phyloP scores from a whole-genome alignment of 2,113 vertebrate genomes.

The Microtus montanus region DNA sequence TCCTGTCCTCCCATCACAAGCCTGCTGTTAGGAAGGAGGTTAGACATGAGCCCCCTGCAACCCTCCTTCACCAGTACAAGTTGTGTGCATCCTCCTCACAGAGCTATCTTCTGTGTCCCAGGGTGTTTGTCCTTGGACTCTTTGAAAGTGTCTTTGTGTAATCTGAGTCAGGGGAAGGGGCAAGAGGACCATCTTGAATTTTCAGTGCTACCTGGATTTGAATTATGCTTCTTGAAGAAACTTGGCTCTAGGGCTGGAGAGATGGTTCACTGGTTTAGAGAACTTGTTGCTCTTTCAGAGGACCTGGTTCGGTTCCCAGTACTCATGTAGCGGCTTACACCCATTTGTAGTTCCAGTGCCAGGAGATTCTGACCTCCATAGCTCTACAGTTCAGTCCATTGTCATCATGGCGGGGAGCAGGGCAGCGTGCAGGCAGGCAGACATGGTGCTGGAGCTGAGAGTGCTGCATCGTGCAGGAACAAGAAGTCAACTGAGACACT shows the following conservation, averaged over 20 bases:
- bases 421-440: no score
- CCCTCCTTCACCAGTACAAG: background rate
- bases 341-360: background rate
- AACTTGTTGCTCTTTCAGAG: background rate
- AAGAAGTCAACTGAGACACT: background rate
- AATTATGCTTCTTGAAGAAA: slow-evolving; percentile 35
- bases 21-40: background rate
- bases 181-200: background rate
- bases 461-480: background rate
- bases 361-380: background rate
- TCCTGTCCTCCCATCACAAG: background rate
- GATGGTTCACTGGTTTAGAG: no score
- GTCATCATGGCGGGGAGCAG: background rate
- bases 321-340: background rate
- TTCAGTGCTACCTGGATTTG: background rate
- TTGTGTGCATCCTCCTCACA: background rate
- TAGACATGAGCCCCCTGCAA: background rate
- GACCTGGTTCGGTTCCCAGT: background rate
- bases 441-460: background rate
- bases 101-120: background rate
- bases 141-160: slow-evolving; percentile 5
- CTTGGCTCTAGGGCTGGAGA: background rate
- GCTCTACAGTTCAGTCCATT: background rate
- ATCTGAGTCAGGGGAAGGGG: background rate
- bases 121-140: background rate